phyloP scores from a whole-genome alignment of 2,797 vertebrate species.

The Antennarius maculatus region DNA sequence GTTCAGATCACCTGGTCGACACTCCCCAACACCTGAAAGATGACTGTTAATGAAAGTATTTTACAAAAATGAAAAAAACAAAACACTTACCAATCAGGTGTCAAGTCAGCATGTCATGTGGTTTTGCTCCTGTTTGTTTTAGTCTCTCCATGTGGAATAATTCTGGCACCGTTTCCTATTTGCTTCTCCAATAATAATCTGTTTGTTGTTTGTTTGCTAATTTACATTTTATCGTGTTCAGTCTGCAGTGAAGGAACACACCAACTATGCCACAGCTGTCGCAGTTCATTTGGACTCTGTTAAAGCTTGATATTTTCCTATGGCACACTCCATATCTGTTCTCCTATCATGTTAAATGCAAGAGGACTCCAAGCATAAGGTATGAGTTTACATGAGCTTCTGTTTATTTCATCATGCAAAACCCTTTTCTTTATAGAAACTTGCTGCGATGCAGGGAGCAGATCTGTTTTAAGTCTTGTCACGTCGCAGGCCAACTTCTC shows the following conservation, averaged over 20 bases:
- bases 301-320: slow-evolving; percentile 39
- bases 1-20: too few relatives aligned
- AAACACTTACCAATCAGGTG: neutral
- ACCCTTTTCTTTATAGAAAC: slow-evolving; percentile 46
- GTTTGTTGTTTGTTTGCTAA: slow-evolving; percentile 6
- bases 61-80: too few relatives aligned
- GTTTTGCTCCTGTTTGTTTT: neutral
- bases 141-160: neutral
- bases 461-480: slow-evolving; percentile 27
- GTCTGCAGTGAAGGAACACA: neutral
- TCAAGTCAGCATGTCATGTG: neutral
- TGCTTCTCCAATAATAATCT: slow-evolving; percentile 23
- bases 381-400: slow-evolving; percentile 55
- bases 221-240: slow-evolving; percentile 4
- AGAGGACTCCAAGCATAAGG: slow-evolving; percentile 18
- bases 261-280: slow-evolving; percentile 17
- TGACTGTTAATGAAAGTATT: too few relatives aligned
- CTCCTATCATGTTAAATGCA: slow-evolving; percentile 25
- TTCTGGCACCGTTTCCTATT: slow-evolving; percentile 21
- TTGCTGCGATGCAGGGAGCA: slow-evolving; percentile 40
- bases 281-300: slow-evolving; percentile 36
- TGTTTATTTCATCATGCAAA: slow-evolving; percentile 63
- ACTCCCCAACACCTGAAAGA: too few relatives aligned
- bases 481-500: slow-evolving; percentile 7
- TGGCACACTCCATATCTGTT: slow-evolving; percentile 19